A percentile compares a stretch with the other conserved stretches of the same genome.
Conservation (phyloP, 2,888 invertebrate genomes). For the Eurois occulta region DNA sequence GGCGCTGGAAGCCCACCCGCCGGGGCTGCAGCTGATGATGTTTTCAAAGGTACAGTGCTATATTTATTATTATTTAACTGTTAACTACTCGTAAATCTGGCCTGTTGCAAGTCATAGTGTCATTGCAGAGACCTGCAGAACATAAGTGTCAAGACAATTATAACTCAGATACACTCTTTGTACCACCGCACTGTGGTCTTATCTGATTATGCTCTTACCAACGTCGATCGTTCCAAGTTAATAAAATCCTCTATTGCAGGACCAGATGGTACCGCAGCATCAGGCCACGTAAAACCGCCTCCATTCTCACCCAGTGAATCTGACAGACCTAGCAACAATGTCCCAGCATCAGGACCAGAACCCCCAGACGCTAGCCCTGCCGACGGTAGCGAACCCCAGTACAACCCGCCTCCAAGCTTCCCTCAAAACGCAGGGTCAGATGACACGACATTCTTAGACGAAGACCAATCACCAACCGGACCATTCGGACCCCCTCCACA, state of each 20-base stretch:
- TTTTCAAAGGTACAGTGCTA: slow-evolving; percentile 82
- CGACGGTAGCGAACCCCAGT: slow-evolving; percentile 58
- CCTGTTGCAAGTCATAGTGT: background rate
- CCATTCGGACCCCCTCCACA: slow-evolving; percentile 80
- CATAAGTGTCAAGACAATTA: background rate
- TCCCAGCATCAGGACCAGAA: slow-evolving; percentile 65
- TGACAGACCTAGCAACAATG: slow-evolving; percentile 74
- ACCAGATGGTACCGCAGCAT: slow-evolving; percentile 90
- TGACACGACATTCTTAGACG: slow-evolving; percentile 78
- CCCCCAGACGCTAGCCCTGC: slow-evolving; percentile 66
- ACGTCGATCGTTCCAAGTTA: background rate
- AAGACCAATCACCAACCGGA: slow-evolving; percentile 79
- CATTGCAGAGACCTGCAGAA: background rate
- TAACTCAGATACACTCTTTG: background rate
- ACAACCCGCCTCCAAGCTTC: slow-evolving; percentile 68
- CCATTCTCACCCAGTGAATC: slow-evolving; percentile 83
- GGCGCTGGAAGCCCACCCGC: slow-evolving; percentile 67
- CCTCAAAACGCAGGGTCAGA: slow-evolving; percentile 67
- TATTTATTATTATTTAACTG: background rate
- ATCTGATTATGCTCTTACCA: background rate
- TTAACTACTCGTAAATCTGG: background rate
- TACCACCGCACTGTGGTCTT: background rate
- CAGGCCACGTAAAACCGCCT: slow-evolving; percentile 90
- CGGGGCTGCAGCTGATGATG: slow-evolving; percentile 76
- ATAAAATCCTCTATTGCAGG: slow-evolving; percentile 68